Evolutionary conservation across 2,888 invertebrate genomes (phyloP).

Genomic region (Marasmarcha lunaedactyla): DNA sequence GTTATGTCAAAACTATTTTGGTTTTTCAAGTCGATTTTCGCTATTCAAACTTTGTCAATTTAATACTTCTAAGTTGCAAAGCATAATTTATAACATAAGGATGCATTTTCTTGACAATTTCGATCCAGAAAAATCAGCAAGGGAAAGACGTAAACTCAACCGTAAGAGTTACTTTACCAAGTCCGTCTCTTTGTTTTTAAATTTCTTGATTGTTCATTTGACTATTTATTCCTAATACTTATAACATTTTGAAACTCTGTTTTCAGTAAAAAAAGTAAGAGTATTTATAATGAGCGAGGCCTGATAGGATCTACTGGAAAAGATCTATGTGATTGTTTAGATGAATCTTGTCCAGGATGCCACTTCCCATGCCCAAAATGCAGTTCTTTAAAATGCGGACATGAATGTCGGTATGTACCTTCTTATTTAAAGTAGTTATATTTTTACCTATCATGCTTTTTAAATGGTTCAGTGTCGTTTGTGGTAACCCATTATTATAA

Average conservation of each 20-base stretch:
- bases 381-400: conserved; percentile 80
- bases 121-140: conserved; percentile 82
- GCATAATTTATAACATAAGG: conserved; percentile 20
- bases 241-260: conserved; percentile 1
- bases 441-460: too few species aligned
- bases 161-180: conserved; percentile 69
- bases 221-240: neutral
- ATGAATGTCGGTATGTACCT: conserved; percentile 76
- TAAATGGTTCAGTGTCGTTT: too few species aligned
- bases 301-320: conserved; percentile 71
- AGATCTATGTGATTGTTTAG: conserved; percentile 89
- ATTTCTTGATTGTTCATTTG: neutral
- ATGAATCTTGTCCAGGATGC: conserved; percentile 83
- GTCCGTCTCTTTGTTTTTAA: conserved; percentile 20
- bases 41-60: too few species aligned
- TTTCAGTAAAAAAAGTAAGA: conserved; percentile 63
- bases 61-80: too few species aligned
- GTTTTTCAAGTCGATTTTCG: too few species aligned
- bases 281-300: conserved; percentile 79
- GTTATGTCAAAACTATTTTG: too few species aligned
- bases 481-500: too few species aligned
- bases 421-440: too few species aligned
- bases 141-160: conserved; percentile 82
- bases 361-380: conserved; percentile 85
- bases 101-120: conserved; percentile 71